phyloP scores from a whole-genome alignment of 1,140 invertebrate genomes.

The Venustaconcha ellipsiformis region DNA sequence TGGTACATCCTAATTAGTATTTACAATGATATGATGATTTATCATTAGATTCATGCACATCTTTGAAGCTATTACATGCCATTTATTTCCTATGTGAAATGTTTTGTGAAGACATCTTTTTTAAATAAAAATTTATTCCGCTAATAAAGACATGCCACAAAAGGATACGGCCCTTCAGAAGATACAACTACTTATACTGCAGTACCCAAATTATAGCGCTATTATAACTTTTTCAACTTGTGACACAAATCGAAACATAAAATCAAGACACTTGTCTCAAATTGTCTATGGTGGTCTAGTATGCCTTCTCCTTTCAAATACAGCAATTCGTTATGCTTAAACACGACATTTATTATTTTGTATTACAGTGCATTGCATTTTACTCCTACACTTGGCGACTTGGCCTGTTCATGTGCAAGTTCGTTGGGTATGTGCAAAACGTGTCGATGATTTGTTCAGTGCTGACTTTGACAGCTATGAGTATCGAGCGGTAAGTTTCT shows the following conservation, averaged over 20 bases:
- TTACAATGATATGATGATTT: too few relatives aligned
- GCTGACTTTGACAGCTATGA: constrained; percentile 82
- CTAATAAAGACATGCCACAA: too few relatives aligned
- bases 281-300: not conserved
- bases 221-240: not conserved
- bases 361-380: constrained; percentile 27
- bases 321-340: not conserved
- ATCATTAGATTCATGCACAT: too few relatives aligned
- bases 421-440: constrained; percentile 82
- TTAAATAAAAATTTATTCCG: too few relatives aligned
- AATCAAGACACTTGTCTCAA: not conserved
- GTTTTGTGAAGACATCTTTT: too few relatives aligned
- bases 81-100: too few relatives aligned
- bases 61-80: too few relatives aligned
- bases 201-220: not conserved
- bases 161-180: not conserved
- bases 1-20: too few relatives aligned
- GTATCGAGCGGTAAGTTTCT: constrained; percentile 78
- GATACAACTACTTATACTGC: not conserved
- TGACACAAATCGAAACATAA: not conserved
- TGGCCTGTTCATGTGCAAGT: constrained; percentile 74
- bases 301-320: not conserved
- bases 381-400: constrained; percentile 27
- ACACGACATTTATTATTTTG: not conserved
- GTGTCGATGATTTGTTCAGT: constrained; percentile 83